Evolutionary conservation across 2,888 invertebrate species (phyloP).

Genomic region (Campoplex capitator): DNA sequence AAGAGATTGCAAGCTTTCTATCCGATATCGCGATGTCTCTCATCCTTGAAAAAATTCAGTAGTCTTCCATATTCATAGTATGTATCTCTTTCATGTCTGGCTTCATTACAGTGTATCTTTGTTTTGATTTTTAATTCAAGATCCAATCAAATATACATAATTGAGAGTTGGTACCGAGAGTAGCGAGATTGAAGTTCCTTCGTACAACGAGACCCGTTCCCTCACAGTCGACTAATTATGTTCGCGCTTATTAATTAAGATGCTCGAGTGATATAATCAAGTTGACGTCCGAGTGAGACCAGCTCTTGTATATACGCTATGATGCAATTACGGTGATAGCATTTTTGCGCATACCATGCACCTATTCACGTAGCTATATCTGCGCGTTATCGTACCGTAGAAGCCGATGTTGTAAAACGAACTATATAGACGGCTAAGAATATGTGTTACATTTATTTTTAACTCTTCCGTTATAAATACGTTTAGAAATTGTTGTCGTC

Average conservation of each 20-base stretch:
- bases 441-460: conserved; percentile 12
- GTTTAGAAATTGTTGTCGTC: conserved; percentile 26
- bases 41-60: conserved; percentile 18
- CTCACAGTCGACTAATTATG: conserved; percentile 62
- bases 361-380: background rate
- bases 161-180: conserved; percentile 12
- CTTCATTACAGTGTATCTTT: conserved; percentile 3
- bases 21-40: conserved; percentile 1
- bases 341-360: conserved; percentile 2
- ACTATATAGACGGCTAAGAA: background rate
- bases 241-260: conserved; percentile 70
- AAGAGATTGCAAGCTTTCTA: background rate
- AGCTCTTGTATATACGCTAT: background rate
- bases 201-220: conserved; percentile 25
- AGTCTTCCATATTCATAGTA: conserved; percentile 17
- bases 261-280: conserved; percentile 66
- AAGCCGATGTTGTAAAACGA: conserved; percentile 8
- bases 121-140: conserved; percentile 15
- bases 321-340: conserved; percentile 16
- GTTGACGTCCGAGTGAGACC: conserved; percentile 41
- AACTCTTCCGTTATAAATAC: conserved; percentile 39
- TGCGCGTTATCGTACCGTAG: background rate
- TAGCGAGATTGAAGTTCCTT: conserved; percentile 17
- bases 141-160: conserved; percentile 48
- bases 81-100: conserved; percentile 20